Base-by-base conservation (phyloP, 2,888 invertebrate genomes). In the Smittia aterrima region DNA sequence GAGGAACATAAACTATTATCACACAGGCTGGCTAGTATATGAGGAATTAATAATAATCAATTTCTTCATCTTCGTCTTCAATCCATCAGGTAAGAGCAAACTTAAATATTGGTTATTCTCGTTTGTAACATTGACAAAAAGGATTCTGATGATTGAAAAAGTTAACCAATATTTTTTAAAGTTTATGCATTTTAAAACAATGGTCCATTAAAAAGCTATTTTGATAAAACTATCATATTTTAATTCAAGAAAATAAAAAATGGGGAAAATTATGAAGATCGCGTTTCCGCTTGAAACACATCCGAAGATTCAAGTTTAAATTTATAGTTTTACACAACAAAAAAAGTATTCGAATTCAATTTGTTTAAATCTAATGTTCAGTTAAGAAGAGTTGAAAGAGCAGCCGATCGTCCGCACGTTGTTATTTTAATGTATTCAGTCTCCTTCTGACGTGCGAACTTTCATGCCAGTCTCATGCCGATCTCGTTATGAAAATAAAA, bases 1-100 rank as follows among this genome's bases (percentile, higher is more conserved):
- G 58, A 58, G 74, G 75, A 79, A 79, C 64, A 82, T 80, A 82
- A 81, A 82, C 82, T 82, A 82, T 82, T 82, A 82, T 82, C 82
- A 82, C 82, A 82, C 83, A 82, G 83, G 81, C 81, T 80, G 82
- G 79, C 79, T 81, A 79, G 74, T 74, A 74, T 74, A 74, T 74
- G 74, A 64, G 58, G 58, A 74, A 27, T 54, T 66, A 74, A 54
- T 74, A 74, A 74, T 62, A 38, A 72, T 47, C 25, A 58, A 68
- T n/a, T 68, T n/a, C n/a, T n/a, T n/a, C n/a, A 16, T 27, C 6
- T 66, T 40, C 20, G 1, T 13, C n/a, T 32, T 40, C 47, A n/a
- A 13, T 47, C 11, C 32, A 9, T 32, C 11, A 47, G 11, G 47
- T 58, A 58, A 58, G 13, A 11, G 40, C 32, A 66, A 40, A 38